A percentile compares a stretch with the other conserved stretches of the same genome.
Evolutionary conservation across 2,797 vertebrate genomes (phyloP).

Genomic region (Enteromius treurensis): DNA sequence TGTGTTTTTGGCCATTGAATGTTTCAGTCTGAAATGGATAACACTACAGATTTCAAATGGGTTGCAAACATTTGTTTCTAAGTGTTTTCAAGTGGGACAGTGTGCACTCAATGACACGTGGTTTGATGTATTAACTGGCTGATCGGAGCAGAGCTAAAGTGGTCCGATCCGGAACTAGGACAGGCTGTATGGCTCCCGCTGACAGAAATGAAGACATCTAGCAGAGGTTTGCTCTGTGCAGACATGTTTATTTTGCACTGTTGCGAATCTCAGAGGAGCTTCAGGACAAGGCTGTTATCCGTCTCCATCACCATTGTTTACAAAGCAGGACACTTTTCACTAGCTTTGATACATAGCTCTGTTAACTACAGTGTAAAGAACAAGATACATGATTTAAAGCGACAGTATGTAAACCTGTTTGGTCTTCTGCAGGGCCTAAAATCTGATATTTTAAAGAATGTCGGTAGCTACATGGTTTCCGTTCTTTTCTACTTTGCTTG

Average conservation of each 20-base stretch:
- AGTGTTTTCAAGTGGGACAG: background rate
- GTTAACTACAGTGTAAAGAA: background rate
- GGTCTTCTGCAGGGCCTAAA: background rate
- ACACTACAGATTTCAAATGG: background rate
- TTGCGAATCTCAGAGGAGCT: constrained; percentile 45
- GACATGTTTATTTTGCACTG: constrained; percentile 49
- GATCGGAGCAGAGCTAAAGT: constrained; percentile 37
- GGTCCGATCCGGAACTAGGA: constrained; percentile 42
- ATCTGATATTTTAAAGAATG: background rate
- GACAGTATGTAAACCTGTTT: background rate
- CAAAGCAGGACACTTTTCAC: constrained; percentile 42
- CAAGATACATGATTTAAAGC: background rate
- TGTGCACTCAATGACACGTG: constrained; percentile 10
- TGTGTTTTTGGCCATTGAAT: background rate
- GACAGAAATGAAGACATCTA: constrained; percentile 59
- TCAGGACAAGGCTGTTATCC: constrained; percentile 41
- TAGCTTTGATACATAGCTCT: background rate
- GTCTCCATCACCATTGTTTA: constrained; percentile 54
- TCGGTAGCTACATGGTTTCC: background rate
- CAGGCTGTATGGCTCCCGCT: constrained; percentile 38
- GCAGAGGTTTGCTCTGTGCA: constrained; percentile 30
- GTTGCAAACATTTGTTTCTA: background rate
- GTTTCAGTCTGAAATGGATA: background rate
- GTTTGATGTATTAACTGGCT: constrained; percentile 37
- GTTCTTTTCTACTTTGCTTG: background rate